Evolutionary conservation across 2,888 invertebrate species (phyloP).

Genomic region (Mesopsocus fuscifrons): DNA sequence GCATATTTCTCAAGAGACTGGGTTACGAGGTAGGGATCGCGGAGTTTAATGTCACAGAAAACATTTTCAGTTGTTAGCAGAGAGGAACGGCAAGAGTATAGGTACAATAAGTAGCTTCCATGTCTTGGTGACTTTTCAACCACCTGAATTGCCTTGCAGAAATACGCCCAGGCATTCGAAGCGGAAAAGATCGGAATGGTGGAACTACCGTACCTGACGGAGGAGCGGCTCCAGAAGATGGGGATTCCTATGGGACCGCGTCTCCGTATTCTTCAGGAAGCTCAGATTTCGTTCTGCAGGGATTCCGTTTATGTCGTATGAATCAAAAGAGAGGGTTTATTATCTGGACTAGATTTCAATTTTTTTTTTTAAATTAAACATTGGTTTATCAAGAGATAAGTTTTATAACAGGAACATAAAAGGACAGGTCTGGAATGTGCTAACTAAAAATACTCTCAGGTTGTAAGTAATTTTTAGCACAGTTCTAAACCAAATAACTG

Average conservation of each 20-base stretch:
- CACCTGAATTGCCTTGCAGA: conserved; percentile 33
- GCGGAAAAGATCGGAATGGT: conserved; percentile 77
- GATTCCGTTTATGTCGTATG: conserved; percentile 36
- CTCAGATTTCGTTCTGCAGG: conserved; percentile 42
- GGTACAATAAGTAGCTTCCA: conserved; percentile 1
- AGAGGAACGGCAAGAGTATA: not conserved
- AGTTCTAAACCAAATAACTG: no score
- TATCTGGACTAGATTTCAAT: not conserved
- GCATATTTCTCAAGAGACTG: conserved; percentile 73
- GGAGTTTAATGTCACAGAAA: no score
- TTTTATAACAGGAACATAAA: no score
- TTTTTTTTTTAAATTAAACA: not conserved
- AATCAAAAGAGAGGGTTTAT: no score
- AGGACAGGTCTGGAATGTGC: no score
- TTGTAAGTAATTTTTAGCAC: no score
- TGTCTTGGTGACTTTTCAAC: conserved; percentile 16
- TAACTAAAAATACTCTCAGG: no score
- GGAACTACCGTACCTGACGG: conserved; percentile 76
- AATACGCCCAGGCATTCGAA: conserved; percentile 68
- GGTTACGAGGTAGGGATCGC: conserved; percentile 69
- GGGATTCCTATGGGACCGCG: conserved; percentile 83
- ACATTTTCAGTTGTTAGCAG: not conserved
- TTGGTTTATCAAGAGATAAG: not conserved
- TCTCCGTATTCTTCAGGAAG: conserved; percentile 72
- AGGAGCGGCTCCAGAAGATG: conserved; percentile 68